Percentiles rank a stretch among this genome's conserved stretches.
These are phyloP conservation scores for Drosophila subpulchrella DNA, from an alignment of 1,140 invertebrate genomes.

Conservation along the genomic window DNA sequence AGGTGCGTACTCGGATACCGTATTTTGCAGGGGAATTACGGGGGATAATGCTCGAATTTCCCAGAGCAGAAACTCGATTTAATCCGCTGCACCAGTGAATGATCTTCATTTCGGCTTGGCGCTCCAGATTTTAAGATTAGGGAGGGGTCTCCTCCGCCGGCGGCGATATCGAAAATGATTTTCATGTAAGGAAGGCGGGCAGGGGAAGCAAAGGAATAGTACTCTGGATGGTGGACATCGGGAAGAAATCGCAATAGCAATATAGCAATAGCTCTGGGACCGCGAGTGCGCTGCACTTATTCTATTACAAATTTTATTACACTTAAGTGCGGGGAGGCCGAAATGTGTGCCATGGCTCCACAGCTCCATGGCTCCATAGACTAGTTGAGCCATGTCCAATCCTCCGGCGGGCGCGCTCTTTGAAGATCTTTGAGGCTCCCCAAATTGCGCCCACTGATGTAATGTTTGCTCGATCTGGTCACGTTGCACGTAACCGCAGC, in stretches of 20 bases:
- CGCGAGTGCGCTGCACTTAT: conserved; percentile 59
- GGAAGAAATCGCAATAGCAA: neutral
- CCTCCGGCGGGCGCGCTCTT: conserved; percentile 67
- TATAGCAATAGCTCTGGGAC: conserved; percentile 4
- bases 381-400: conserved; percentile 68
- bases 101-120: conserved; percentile 56
- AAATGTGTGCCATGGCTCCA: conserved; percentile 75
- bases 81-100: conserved; percentile 37
- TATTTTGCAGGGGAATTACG: conserved; percentile 10
- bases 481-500: conserved; percentile 79
- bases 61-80: conserved; percentile 30
- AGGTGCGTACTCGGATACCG: conserved; percentile 45
- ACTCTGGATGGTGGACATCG: conserved; percentile 2
- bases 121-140: conserved; percentile 46
- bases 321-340: conserved; percentile 74
- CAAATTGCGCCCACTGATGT: conserved; percentile 67
- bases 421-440: conserved; percentile 49
- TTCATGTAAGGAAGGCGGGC: conserved; percentile 47
- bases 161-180: conserved; percentile 65
- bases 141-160: conserved; percentile 29
- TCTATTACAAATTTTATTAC: conserved; percentile 82
- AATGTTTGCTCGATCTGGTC: conserved; percentile 80
- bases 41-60: conserved; percentile 37
- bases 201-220: conserved; percentile 1
- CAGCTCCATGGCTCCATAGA: conserved; percentile 8